These are phyloP conservation scores for Merodon equestris DNA, from an alignment of 2,888 invertebrate genomes.

Conservation along the genomic window DNA sequence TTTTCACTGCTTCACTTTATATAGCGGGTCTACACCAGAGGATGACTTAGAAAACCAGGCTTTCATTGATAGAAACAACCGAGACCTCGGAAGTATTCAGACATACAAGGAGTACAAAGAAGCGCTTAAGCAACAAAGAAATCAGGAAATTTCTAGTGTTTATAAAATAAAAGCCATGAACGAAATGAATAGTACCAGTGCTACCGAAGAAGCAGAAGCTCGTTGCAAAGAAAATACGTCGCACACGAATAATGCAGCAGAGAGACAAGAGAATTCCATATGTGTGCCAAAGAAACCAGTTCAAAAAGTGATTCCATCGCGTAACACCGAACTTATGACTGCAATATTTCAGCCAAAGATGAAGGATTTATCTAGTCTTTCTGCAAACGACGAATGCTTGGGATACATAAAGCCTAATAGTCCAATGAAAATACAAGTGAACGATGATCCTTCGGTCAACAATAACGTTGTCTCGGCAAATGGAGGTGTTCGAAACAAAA, in stretches of 20 bases:
- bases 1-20: conserved; percentile 2
- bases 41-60: conserved; percentile 74
- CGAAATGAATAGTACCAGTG: conserved; percentile 66
- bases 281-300: conserved; percentile 82
- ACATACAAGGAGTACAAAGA: conserved; percentile 90
- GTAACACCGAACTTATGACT: conserved; percentile 80
- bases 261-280: conserved; percentile 72
- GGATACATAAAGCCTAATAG: conserved; percentile 80
- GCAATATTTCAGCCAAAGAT: conserved; percentile 47
- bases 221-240: conserved; percentile 53
- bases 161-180: conserved; percentile 81
- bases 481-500: conserved; percentile 69
- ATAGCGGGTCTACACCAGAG: conserved; percentile 75
- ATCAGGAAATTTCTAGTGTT: conserved; percentile 85
- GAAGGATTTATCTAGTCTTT: conserved; percentile 44
- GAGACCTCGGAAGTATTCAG: conserved; percentile 77
- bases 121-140: conserved; percentile 91
- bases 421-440: conserved; percentile 74
- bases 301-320: conserved; percentile 89
- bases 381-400: conserved; percentile 74
- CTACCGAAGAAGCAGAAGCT: conserved; percentile 69
- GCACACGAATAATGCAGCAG: conserved; percentile 20
- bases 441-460: conserved; percentile 71
- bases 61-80: conserved; percentile 75
- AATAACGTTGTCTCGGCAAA: conserved; percentile 72